Conservation (phyloP, 1,140 invertebrate genomes). For the Brachionus asplanchnoidis region DNA sequence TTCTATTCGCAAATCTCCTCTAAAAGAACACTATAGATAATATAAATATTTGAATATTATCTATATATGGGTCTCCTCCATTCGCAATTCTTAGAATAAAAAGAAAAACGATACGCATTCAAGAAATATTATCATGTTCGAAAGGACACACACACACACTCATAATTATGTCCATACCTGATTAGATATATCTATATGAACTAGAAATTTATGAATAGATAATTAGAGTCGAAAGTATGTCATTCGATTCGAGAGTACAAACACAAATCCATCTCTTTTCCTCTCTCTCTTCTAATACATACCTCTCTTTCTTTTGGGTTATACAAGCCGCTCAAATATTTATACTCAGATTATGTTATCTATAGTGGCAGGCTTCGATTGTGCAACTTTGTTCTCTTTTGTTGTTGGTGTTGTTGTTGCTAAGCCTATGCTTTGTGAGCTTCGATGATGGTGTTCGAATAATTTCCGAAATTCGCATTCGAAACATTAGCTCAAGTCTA, state of each 20-base stretch:
- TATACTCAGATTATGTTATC: background rate
- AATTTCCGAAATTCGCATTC: background rate
- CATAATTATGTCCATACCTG: background rate
- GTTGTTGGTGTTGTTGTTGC: background rate
- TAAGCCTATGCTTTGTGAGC: background rate
- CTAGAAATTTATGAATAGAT: conserved; percentile 35
- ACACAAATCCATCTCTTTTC: background rate
- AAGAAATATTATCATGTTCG: conserved; percentile 29
- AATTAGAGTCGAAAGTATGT: conserved; percentile 11
- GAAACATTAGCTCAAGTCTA: background rate
- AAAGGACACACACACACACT: background rate
- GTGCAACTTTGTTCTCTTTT: no score
- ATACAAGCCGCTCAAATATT: background rate
- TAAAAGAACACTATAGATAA: background rate
- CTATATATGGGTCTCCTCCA: background rate
- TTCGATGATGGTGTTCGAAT: background rate
- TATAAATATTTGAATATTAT: conserved; percentile 33
- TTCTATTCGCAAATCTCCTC: conserved; percentile 12
- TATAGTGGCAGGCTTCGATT: background rate
- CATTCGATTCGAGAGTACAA: background rate
- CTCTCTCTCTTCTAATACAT: background rate
- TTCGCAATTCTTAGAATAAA: background rate
- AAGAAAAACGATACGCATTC: conserved; percentile 13
- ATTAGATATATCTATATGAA: conserved; percentile 19
- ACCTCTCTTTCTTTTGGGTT: background rate